Conservation (phyloP, 1,140 invertebrate genomes). For the Centruroides sculpturatus region DNA sequence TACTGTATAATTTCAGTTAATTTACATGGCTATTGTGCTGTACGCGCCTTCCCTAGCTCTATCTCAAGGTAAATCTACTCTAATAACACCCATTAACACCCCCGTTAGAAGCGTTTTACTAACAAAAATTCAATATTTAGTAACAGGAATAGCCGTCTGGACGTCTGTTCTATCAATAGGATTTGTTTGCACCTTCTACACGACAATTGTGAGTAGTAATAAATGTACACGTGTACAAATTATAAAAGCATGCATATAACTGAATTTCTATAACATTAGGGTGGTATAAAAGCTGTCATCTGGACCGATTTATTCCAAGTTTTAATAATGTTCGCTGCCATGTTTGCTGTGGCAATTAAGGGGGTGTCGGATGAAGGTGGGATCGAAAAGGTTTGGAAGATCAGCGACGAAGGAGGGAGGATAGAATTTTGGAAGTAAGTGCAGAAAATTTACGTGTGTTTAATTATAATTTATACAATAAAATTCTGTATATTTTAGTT, state of each 20-base stretch:
- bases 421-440: slow-evolving; percentile 47
- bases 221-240: no score
- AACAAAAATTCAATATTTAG: slow-evolving; percentile 16
- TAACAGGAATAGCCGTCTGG: slow-evolving; percentile 28
- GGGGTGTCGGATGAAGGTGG: slow-evolving; percentile 56
- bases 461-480: no score
- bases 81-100: no score
- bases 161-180: slow-evolving; percentile 29
- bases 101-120: no score
- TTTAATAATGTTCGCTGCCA: slow-evolving; percentile 63
- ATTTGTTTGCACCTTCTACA: slow-evolving; percentile 33
- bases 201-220: slow-evolving; percentile 26
- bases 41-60: no score
- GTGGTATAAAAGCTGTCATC: slow-evolving; percentile 86
- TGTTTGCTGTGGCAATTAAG: slow-evolving; percentile 55
- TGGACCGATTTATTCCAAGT: slow-evolving; percentile 84
- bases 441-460: no score
- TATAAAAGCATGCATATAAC: no score
- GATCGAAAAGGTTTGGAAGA: slow-evolving; percentile 46
- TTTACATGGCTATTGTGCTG: no score
- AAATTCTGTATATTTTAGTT: slow-evolving; percentile 18
- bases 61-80: no score
- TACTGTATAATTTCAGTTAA: no score
- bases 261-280: slow-evolving; percentile 32
- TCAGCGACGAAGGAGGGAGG: slow-evolving; percentile 43